Percentiles rank a stretch among this genome's conserved stretches.
Evolutionary conservation across 2,797 vertebrate species (phyloP).

Genomic region (Macrochelys suwanniensis): DNA sequence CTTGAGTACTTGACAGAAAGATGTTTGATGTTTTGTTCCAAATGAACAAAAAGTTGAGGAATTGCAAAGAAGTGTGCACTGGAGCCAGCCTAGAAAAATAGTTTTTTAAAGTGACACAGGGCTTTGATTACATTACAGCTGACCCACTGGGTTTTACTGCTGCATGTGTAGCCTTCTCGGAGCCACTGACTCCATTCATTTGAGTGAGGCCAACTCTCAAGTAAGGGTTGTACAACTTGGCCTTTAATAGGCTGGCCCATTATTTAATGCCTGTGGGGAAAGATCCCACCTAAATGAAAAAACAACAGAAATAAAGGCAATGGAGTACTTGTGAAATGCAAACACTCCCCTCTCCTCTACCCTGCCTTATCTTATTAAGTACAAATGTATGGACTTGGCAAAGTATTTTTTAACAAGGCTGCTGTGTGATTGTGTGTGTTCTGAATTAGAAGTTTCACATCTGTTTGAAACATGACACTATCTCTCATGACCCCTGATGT

Average conservation of each 20-base stretch:
- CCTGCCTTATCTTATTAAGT: conserved; percentile 16
- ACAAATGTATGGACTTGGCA: not conserved
- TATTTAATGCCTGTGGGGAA: not conserved
- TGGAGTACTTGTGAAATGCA: not conserved
- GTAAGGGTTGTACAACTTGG: rapidly evolving
- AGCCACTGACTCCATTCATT: rapidly evolving
- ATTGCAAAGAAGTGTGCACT: not conserved
- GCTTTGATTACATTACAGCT: not conserved
- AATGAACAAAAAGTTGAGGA: not conserved
- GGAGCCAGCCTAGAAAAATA: not conserved
- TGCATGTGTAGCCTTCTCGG: not conserved
- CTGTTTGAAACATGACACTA: conserved; percentile 66
- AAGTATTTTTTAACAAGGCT: not conserved
- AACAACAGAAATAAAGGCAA: not conserved
- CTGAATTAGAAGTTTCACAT: conserved; percentile 53
- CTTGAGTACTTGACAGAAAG: not conserved
- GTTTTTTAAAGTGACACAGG: not conserved
- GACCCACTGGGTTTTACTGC: rapidly evolving
- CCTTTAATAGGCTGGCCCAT: not conserved
- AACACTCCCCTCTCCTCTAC: not conserved
- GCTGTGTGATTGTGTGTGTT: not conserved
- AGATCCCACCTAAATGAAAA: not conserved
- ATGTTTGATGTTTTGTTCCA: not conserved
- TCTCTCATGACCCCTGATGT: conserved; percentile 8
- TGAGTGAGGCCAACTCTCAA: not conserved